Evolutionary conservation across 2,888 invertebrate genomes (phyloP), one percentile per base, ranked within the genome.

Genomic region (Neocrepidodera transversa): DNA sequence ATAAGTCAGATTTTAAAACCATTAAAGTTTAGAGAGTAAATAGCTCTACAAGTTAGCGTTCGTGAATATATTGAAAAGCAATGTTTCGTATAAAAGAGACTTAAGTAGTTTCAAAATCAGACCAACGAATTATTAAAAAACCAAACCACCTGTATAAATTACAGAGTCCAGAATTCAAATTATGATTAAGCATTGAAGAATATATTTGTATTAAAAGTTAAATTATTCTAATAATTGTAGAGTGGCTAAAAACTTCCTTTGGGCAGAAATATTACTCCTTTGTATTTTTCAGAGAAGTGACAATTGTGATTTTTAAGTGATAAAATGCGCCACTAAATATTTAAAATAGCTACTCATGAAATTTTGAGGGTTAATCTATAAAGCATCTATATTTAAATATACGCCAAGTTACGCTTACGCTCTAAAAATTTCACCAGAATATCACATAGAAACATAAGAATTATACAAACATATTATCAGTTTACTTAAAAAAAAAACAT

Each of bases 371-470:
- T 62, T 63, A 55, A 38, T 54, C 54, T 58, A 38, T 60, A 51
- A 60, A 60, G 60, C 64, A 64, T 65, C 59, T 62, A 62, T 54
- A 52, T 65, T 36, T 52, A 48, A 61, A 57, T 60, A 65, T 59
- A 63, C 59, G 63, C 32, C 38, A 61, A 53, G 38, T n/a, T n/a
- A n/a, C n/a, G n/a, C 30, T 60, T 62, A 62, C 64, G 60, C 63
- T 64, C 67, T 65, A 63, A 66, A 66, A 66, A 62, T 63, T 65
- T 64, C 68, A 67, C 64, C 35, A 62, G 61, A 71, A 70, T 70
- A 71, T 69, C 69, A 71, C 69, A 71, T 65, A 68, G 65, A 67
- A 68, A 68, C 63, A 60, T 58, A 67, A 67, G 65, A 63, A 62
- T 60, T 60, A 55, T 60, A 65, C 58, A 64, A 64, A 59, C 62